Evolutionary conservation across 2,888 invertebrate species (phyloP).

Genomic region (Muschampia plurimacula): DNA sequence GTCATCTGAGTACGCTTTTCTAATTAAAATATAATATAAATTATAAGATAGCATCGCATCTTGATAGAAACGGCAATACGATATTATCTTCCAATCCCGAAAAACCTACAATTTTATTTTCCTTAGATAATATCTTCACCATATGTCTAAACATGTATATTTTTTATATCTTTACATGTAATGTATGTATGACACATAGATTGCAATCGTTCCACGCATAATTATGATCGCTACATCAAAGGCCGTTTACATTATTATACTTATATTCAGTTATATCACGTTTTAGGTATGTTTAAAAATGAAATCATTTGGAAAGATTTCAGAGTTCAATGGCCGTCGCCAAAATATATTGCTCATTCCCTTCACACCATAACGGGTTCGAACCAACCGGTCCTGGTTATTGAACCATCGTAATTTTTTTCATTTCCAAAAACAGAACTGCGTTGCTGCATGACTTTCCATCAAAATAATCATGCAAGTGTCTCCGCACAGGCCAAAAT

Average conservation of each 20-base stretch:
- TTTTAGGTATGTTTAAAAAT: not conserved
- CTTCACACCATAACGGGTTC: constrained; percentile 20
- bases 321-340: constrained; percentile 19
- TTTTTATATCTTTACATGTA: no score
- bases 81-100: no score
- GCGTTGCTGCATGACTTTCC: not conserved
- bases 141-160: no score
- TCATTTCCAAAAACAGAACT: constrained; percentile 14
- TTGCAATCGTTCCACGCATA: not conserved
- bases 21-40: no score
- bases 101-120: no score
- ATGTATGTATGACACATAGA: constrained; percentile 21
- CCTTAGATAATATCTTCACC: no score
- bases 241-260: not conserved
- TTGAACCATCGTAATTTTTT: constrained; percentile 19
- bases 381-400: constrained; percentile 28
- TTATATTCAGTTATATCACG: constrained; percentile 12
- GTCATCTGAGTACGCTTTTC: no score
- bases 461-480: not conserved
- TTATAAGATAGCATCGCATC: no score
- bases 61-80: no score
- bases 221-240: constrained; percentile 11
- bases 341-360: constrained; percentile 20
- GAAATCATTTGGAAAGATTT: constrained; percentile 3
- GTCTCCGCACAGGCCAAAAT: not conserved